phyloP scores from a whole-genome alignment of 1,140 invertebrate genomes.

The Euwallacea fornicatus region DNA sequence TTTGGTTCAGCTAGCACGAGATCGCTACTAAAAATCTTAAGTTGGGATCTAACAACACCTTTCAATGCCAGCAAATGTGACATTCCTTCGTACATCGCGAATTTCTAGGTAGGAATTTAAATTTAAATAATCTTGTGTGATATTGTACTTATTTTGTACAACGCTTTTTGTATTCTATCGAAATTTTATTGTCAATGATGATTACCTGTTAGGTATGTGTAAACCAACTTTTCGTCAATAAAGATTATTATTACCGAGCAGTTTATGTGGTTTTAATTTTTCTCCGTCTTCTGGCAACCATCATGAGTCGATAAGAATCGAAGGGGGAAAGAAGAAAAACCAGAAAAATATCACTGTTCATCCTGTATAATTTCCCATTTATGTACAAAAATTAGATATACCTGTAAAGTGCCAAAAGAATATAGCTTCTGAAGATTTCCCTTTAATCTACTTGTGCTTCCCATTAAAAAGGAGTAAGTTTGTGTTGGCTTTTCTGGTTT shows the following conservation, averaged over 20 bases:
- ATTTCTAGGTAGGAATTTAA: constrained; percentile 15
- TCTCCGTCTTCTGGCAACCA: background rate
- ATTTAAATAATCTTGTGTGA: constrained; percentile 33
- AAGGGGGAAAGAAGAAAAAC: background rate
- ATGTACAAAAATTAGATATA: too few species aligned
- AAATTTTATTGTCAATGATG: constrained; percentile 32
- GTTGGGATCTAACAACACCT: too few species aligned
- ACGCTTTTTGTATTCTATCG: constrained; percentile 38
- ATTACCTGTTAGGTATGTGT: constrained; percentile 24
- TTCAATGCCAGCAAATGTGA: too few species aligned
- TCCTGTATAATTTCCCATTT: too few species aligned
- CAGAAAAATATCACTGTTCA: too few species aligned
- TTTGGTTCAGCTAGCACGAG: too few species aligned
- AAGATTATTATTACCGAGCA: constrained; percentile 19
- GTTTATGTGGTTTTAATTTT: background rate
- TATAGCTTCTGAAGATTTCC: too few species aligned
- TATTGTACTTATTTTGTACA: constrained; percentile 38
- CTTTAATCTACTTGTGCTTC: too few species aligned
- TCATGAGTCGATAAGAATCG: background rate
- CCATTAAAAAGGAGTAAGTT: too few species aligned
- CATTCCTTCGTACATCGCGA: background rate
- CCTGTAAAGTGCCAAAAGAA: too few species aligned
- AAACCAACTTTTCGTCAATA: constrained; percentile 35
- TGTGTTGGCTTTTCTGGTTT: too few species aligned
- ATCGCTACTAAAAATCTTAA: too few species aligned